phyloP scores from a whole-genome alignment of 2,113 vertebrate genomes.

The Myiozetetes cayanensis region DNA sequence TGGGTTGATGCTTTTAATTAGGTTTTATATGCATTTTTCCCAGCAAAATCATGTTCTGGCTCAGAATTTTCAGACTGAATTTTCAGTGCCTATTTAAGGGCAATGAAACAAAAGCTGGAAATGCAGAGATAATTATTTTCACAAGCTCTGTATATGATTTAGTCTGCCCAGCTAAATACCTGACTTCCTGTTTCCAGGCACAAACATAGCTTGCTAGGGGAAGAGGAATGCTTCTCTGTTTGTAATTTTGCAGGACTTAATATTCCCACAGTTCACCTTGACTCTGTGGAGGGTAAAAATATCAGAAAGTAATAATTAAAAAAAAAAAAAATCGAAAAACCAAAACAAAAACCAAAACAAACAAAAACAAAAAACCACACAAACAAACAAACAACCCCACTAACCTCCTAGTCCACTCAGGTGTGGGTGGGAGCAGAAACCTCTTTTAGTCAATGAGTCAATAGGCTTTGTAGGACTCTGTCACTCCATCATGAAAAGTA shows the following conservation, averaged over 20 bases:
- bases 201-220: background rate
- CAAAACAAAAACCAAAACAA: too few relatives aligned
- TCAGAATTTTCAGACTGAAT: conserved; percentile 26
- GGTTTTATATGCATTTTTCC: conserved; percentile 40
- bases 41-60: conserved; percentile 34
- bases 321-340: background rate
- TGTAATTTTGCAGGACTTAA: background rate
- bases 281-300: background rate
- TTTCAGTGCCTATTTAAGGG: background rate
- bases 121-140: conserved; percentile 25
- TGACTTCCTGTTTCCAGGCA: background rate
- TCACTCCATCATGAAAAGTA: background rate
- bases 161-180: background rate
- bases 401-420: background rate
- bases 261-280: background rate
- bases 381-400: too few relatives aligned
- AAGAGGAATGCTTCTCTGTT: background rate
- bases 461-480: background rate
- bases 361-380: too few relatives aligned
- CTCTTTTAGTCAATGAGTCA: background rate
- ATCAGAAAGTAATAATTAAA: background rate
- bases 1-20: conserved; percentile 54
- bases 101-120: conserved; percentile 9
- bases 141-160: background rate
- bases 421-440: background rate